Evolutionary conservation across 2,113 vertebrate species (phyloP).

Genomic region (Bambusicola thoracicus): DNA sequence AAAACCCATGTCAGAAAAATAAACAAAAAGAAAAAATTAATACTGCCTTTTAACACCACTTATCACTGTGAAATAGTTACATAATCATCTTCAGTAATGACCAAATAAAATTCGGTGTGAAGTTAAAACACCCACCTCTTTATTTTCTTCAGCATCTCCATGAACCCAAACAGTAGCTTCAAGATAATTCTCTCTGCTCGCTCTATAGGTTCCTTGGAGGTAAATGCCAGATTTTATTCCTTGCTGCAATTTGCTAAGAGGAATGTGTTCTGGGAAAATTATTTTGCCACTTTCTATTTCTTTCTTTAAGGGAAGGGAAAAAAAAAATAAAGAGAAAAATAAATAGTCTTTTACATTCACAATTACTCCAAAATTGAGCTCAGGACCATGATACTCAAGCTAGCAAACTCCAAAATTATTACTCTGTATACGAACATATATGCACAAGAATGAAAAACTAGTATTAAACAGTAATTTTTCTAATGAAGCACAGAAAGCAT

Average conservation of each 20-base stretch:
- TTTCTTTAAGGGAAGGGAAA: slow-evolving; percentile 76
- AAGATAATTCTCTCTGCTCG: slow-evolving; percentile 96
- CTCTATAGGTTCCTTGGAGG: slow-evolving; percentile 92
- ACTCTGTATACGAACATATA: background rate
- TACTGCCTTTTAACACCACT: background rate
- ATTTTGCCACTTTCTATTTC: slow-evolving; percentile 88
- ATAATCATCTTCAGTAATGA: no score
- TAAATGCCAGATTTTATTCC: slow-evolving; percentile 92
- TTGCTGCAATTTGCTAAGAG: slow-evolving; percentile 91
- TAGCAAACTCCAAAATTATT: background rate
- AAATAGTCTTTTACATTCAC: background rate
- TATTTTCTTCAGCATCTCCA: slow-evolving; percentile 86
- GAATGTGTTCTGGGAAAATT: slow-evolving; percentile 93
- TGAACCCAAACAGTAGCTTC: slow-evolving; percentile 95
- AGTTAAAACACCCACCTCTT: slow-evolving; percentile 81
- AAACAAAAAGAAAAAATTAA: background rate
- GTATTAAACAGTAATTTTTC: background rate
- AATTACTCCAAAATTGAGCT: background rate
- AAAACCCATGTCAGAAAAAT: background rate
- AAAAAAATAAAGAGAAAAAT: background rate
- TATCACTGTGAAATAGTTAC: background rate
- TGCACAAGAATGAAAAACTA: background rate
- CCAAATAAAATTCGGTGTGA: background rate
- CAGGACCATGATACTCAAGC: background rate
- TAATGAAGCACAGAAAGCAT: background rate